Base-by-base conservation (phyloP, 2,113 vertebrate species). In the Galemys pyrenaicus region DNA sequence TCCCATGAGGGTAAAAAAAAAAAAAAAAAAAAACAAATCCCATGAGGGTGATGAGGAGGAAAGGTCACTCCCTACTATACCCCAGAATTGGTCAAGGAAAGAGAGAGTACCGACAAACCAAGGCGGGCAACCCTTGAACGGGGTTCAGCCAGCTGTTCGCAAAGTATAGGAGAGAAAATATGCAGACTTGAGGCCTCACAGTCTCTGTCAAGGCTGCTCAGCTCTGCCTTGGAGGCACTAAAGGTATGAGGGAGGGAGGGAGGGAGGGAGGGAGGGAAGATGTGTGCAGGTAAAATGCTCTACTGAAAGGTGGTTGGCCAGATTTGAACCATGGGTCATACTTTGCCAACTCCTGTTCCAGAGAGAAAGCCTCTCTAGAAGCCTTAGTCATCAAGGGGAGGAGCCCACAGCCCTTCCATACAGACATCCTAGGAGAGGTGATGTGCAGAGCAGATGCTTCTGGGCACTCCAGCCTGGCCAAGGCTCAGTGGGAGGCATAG, bases 131-230 rank as follows among this genome's bases (percentile, higher is more conserved):
- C 74, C 49, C 64, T 51, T 74, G 65, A 32, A 60, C 26, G 35
- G 19, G 19, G 64, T 17, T 24, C 11, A 1, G 64, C 22, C 22
- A 3, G 51, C 58, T 35, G 2, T 46, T 95, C 39, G 71, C 41
- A 15, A 60, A 84, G 35, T 41, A 35, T 58, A 5, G 1, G 77
- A 9, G 10, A 75, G 22, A 3, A 2, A 64, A 12, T 12, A 11
- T 1, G 2, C 3, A 8, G 64, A 46, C 49, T 26, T 17, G 22
- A 51, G 73, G 9, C 44, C 5, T 0, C 0, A 0, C 0, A 0
- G 30, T 28, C 67, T 78, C 75, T 49, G 41, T 20, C 0, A 1
- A 9, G 54, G 35, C 20, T 67, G 13, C 46, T 79, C 44, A 1
- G 11, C 58, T 46, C 65, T 35, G 22, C 35, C 20, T 9, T 6